A percentile compares a stretch with the other conserved stretches of the same genome.
phyloP scores from a whole-genome alignment of 2,797 vertebrate species.

The Neosilurus mollespiculum region DNA sequence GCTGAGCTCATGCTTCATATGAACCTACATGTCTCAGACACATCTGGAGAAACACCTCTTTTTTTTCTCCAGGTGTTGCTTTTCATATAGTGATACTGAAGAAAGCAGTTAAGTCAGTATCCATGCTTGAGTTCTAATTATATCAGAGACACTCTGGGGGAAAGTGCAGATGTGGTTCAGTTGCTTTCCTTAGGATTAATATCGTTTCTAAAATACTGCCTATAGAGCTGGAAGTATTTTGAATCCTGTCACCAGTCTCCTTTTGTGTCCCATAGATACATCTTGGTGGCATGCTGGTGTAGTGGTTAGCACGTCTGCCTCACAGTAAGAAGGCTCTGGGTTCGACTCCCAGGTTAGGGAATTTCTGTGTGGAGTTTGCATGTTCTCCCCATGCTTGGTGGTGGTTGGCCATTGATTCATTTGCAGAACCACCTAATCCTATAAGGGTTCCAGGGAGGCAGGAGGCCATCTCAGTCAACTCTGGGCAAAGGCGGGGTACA shows the following conservation, averaged over 20 bases:
- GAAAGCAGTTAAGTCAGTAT: slow-evolving; percentile 19
- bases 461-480: too few species aligned
- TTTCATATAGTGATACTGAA: slow-evolving; percentile 18
- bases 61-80: slow-evolving; percentile 42
- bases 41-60: slow-evolving; percentile 20
- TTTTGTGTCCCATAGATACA: neutral
- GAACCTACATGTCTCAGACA: slow-evolving; percentile 25
- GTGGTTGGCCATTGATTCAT: too few species aligned
- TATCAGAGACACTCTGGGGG: slow-evolving; percentile 13
- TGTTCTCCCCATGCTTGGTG: too few species aligned
- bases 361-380: too few species aligned
- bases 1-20: slow-evolving; percentile 29
- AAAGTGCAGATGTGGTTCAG: neutral
- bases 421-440: too few species aligned
- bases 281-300: neutral
- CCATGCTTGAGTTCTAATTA: neutral
- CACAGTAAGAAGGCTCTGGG: too few species aligned
- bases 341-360: too few species aligned
- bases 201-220: neutral
- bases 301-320: too few species aligned
- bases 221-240: neutral
- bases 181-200: neutral
- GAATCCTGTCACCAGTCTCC: neutral
- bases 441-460: too few species aligned
- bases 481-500: too few species aligned